A percentile compares a stretch with the other conserved stretches of the same genome.
Conservation (phyloP, 2,113 vertebrate species). For the Platichthys stellatus region DNA sequence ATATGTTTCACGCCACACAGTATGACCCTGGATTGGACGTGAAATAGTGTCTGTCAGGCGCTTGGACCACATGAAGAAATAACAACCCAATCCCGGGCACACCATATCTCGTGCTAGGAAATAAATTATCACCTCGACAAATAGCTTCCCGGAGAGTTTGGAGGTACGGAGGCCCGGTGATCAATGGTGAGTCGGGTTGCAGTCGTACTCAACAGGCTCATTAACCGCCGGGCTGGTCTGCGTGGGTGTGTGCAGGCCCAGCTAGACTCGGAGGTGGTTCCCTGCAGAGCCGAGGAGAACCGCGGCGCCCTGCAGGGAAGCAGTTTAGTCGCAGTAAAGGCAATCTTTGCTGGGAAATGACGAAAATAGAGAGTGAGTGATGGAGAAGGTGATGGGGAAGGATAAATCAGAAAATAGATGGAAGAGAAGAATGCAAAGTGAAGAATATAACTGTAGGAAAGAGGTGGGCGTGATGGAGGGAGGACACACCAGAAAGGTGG, state of each 20-base stretch:
- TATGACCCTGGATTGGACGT: conserved; percentile 56
- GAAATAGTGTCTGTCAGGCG: conserved; percentile 50
- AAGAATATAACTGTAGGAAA: conserved; percentile 27
- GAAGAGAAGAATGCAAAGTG: conserved; percentile 26
- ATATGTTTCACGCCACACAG: conserved; percentile 46
- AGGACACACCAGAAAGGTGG: conserved; percentile 34
- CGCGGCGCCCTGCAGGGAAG: conserved; percentile 23
- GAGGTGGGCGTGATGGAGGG: conserved; percentile 22
- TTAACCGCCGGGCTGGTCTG: conserved; percentile 59
- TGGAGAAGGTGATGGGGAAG: conserved; percentile 23
- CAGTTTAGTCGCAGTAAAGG: conserved; percentile 27
- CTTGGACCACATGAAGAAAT: conserved; percentile 38
- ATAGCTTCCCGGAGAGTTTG: conserved; percentile 71
- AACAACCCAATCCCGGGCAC: conserved; percentile 54
- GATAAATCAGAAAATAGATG: conserved; percentile 29
- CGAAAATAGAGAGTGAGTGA: conserved; percentile 16
- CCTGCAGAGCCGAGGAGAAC: conserved; percentile 30
- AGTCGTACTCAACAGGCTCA: conserved; percentile 73
- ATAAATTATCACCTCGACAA: conserved; percentile 81
- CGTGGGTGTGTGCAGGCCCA: conserved; percentile 39
- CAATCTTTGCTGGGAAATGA: conserved; percentile 38
- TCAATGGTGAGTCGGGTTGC: conserved; percentile 74
- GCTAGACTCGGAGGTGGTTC: conserved; percentile 41
- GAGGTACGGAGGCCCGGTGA: conserved; percentile 64
- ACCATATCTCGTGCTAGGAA: conserved; percentile 64